Evolutionary conservation across 2,113 vertebrate species (phyloP), one percentile per base, ranked within the genome.

Genomic region (Isurus oxyrinchus): DNA sequence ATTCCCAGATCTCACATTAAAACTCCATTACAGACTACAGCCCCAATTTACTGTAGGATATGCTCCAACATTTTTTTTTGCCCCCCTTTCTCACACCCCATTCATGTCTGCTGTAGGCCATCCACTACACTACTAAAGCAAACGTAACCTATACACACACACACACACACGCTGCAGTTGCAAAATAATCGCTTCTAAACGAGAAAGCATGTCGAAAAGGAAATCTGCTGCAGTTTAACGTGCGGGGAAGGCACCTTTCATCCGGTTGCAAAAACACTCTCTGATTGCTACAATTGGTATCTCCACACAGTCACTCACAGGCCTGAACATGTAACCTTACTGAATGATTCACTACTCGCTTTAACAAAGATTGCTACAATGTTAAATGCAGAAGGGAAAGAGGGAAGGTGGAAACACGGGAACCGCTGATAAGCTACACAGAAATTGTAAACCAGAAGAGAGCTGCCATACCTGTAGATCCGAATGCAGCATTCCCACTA

Each of bases 261-360:
- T 91, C 53, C 53, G 88, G 53, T 59, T 0, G 96, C 97, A 76
- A 76, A 97, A 96, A 19, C 96, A 96, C 96, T 1, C 97, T 96
- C 81, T 97, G 97, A 97, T 97, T 97, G 96, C 97, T 63, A 94
- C 96, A 97, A 97, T 96, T 97, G 96, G 97, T 96, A 96, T 96
- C 90, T 66, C n/a, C n/a, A 63, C 90, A 63, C 90, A 63, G 59
- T 40, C 90, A 21, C 59, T 63, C 88, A 35, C 88, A 61, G 88
- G 90, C 59, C 90, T 94, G 90, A 40, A 94, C 59, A 35, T 61
- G 59, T 40, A 94, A 76, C 72, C 59, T 94, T 66, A 84, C 19
- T 84, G 81, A 84, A 21, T n/a, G 59, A 94, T 94, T 23, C 90
- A 94, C 14, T 35, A 94, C 14, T 35, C 90, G 90, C 59, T 94